Conservation (phyloP, 2,797 vertebrate species). For the Micromesistius poutassou region DNA sequence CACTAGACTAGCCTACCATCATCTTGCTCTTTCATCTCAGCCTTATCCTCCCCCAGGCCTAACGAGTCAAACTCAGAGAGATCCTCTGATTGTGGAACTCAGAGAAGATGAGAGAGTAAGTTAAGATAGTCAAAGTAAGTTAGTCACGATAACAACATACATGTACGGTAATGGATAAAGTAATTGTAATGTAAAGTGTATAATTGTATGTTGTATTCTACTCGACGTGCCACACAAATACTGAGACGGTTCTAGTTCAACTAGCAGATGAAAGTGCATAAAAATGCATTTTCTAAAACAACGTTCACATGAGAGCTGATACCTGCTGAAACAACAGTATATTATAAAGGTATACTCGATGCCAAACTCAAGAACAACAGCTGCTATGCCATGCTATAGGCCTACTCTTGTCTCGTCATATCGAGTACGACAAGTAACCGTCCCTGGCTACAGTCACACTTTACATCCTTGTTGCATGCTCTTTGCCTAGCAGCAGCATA, state of each 20-base stretch:
- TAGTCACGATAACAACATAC: background rate
- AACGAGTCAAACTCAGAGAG: too few species aligned
- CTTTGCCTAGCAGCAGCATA: background rate
- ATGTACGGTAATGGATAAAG: background rate
- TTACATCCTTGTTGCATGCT: background rate
- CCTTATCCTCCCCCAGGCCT: too few species aligned
- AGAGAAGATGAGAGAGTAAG: background rate
- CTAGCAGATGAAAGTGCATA: background rate
- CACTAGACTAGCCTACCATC: too few species aligned
- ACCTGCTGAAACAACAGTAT: background rate
- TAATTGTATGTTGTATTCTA: background rate
- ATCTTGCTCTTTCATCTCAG: too few species aligned
- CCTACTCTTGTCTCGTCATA: background rate
- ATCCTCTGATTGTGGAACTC: too few species aligned
- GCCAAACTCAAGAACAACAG: background rate
- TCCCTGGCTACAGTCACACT: background rate
- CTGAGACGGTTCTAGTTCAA: too few species aligned
- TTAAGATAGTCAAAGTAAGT: background rate
- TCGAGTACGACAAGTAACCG: background rate
- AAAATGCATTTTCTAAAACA: background rate
- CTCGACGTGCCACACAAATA: background rate
- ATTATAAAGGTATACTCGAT: background rate
- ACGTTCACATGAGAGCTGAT: background rate
- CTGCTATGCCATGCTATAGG: background rate
- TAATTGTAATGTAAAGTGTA: too few species aligned